phyloP scores from a whole-genome alignment of 1,140 invertebrate species.

The Drosophila pseudoananassae region DNA sequence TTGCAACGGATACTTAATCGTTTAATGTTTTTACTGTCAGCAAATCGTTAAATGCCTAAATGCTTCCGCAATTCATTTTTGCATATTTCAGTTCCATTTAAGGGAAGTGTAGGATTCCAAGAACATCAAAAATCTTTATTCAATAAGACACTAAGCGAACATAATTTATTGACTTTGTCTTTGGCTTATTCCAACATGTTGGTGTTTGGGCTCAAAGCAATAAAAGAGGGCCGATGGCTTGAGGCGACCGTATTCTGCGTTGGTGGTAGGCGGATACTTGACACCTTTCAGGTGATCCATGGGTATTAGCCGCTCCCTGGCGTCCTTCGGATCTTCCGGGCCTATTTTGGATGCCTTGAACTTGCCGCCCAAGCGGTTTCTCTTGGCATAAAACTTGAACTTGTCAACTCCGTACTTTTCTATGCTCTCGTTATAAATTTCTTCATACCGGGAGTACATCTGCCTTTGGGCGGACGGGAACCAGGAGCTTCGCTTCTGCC shows the following conservation, averaged over 20 bases:
- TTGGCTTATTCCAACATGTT: too few relatives aligned
- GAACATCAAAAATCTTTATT: too few relatives aligned
- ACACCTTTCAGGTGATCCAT: constrained; percentile 32
- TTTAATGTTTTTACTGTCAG: constrained; percentile 58
- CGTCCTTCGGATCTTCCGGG: not conserved
- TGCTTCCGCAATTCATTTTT: constrained; percentile 57
- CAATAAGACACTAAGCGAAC: too few relatives aligned
- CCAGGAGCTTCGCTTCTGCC: constrained; percentile 21
- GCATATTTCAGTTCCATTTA: constrained; percentile 21
- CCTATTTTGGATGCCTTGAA: not conserved
- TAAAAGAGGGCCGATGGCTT: not conserved
- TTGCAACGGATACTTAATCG: constrained; percentile 25
- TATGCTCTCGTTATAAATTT: constrained; percentile 35
- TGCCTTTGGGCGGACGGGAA: constrained; percentile 20
- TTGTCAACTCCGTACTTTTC: constrained; percentile 22
- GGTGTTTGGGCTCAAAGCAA: not conserved
- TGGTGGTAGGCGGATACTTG: constrained; percentile 27
- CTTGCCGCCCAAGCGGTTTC: constrained; percentile 6
- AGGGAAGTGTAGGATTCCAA: not conserved
- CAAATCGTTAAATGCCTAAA: constrained; percentile 56
- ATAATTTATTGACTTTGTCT: too few relatives aligned
- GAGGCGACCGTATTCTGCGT: constrained; percentile 30
- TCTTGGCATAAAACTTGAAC: constrained; percentile 28
- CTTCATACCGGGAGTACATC: constrained; percentile 17
- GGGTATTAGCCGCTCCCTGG: not conserved